Conservation (phyloP, 2,113 vertebrate species). For the Xenopus borealis region DNA sequence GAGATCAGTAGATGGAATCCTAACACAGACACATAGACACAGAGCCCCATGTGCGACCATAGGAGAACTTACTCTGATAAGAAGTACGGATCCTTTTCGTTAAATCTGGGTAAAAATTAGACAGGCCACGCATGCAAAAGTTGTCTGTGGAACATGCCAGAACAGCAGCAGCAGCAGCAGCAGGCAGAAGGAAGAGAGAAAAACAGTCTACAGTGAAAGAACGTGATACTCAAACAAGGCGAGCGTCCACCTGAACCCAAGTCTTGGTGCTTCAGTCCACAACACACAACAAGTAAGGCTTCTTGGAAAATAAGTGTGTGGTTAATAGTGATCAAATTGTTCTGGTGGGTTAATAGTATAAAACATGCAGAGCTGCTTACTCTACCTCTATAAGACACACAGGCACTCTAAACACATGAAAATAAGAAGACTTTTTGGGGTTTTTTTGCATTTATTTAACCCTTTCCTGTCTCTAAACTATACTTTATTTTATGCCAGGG, state of each 20-base stretch:
- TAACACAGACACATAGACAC: constrained; percentile 25
- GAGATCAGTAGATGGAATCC: constrained; percentile 32
- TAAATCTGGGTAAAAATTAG: constrained; percentile 99
- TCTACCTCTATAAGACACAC: too few species aligned
- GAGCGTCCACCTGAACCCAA: constrained; percentile 56
- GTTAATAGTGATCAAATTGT: constrained; percentile 63
- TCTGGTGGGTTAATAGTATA: constrained; percentile 45
- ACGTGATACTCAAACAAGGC: constrained; percentile 67
- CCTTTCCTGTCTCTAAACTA: too few species aligned
- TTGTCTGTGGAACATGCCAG: constrained; percentile 98
- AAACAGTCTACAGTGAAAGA: constrained; percentile 77
- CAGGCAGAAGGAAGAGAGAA: constrained; percentile 74
- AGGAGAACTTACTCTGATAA: constrained; percentile 94
- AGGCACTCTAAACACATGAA: too few species aligned
- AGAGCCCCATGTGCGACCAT: constrained; percentile 64
- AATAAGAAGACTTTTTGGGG: too few species aligned
- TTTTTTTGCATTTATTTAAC: too few species aligned
- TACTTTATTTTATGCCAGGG: too few species aligned
- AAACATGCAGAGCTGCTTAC: neutral
- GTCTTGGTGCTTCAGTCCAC: constrained; percentile 47
- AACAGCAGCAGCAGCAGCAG: constrained; percentile 78
- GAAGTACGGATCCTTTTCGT: constrained; percentile 99
- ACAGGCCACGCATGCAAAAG: constrained; percentile 98
- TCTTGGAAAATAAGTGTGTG: constrained; percentile 55
- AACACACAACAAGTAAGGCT: constrained; percentile 50